A percentile compares a stretch with the other conserved stretches of the same genome.
Evolutionary conservation across 2,797 vertebrate species (phyloP).

Genomic region (Falco concolor): DNA sequence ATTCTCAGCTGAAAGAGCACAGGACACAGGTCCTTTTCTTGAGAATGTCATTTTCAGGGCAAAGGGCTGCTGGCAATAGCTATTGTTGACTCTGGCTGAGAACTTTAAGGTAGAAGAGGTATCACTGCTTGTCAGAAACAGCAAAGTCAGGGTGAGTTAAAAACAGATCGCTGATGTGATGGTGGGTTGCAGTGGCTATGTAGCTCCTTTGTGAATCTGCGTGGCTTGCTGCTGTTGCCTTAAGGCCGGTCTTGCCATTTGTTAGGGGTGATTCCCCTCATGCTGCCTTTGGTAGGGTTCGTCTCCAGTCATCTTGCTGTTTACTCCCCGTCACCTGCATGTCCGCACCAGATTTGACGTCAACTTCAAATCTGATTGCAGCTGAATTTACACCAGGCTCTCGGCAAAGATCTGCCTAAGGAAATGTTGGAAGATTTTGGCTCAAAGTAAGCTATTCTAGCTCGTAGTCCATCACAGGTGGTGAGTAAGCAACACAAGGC

Average conservation of each 20-base stretch:
- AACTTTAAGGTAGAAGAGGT: not conserved
- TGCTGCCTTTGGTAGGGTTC: accelerated
- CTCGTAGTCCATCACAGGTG: not conserved
- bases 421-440: not conserved
- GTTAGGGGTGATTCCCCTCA: not conserved
- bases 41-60: not conserved
- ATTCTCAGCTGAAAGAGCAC: not conserved
- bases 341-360: not conserved
- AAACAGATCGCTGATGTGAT: not conserved
- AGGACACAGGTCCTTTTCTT: not conserved
- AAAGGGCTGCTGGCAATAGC: not conserved
- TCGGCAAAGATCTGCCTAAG: not conserved
- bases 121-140: not conserved
- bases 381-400: not conserved
- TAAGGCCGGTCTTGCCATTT: not conserved
- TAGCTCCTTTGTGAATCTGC: not conserved
- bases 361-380: not conserved
- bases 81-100: not conserved
- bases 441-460: not conserved
- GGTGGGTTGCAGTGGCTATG: not conserved
- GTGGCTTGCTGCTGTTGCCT: not conserved
- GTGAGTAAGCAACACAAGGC: not conserved
- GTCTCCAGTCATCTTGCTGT: not conserved
- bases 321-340: not conserved
- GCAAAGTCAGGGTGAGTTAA: not conserved